These are phyloP conservation scores for Volucella inflata DNA, from an alignment of 2,888 invertebrate species.

Conservation along the genomic window DNA sequence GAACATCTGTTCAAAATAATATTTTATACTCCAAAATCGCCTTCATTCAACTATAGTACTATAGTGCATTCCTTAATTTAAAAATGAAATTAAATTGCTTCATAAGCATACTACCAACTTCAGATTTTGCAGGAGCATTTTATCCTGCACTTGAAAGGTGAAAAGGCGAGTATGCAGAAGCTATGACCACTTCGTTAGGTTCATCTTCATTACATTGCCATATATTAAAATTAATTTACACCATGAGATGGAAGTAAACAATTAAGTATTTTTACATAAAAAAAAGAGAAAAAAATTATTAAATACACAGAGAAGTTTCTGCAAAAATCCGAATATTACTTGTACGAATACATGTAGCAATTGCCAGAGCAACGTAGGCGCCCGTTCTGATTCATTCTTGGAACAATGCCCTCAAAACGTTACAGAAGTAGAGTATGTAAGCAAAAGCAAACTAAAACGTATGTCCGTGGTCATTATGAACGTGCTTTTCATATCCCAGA, in stretches of 20 bases:
- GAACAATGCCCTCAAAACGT: constrained; percentile 47
- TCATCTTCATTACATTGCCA: constrained; percentile 37
- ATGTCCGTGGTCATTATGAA: constrained; percentile 59
- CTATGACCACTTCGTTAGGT: background rate
- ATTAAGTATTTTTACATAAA: constrained; percentile 12
- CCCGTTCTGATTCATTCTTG: constrained; percentile 35
- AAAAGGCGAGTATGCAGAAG: background rate
- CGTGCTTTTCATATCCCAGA: constrained; percentile 31
- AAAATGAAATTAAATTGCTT: no score
- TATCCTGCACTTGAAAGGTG: background rate
- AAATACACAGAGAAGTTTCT: constrained; percentile 1
- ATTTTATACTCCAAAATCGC: no score
- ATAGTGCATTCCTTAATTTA: no score
- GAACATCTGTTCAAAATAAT: no score
- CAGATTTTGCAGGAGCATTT: background rate
- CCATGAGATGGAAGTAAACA: constrained; percentile 35
- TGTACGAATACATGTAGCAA: constrained; percentile 13
- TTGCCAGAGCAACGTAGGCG: constrained; percentile 7
- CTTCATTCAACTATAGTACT: no score
- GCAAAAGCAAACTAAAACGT: constrained; percentile 33
- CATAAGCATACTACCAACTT: no score
- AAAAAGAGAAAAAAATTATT: background rate
- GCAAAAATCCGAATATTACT: constrained; percentile 33
- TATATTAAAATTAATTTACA: constrained; percentile 60
- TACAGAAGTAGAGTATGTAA: constrained; percentile 11